Evolutionary conservation across 2,113 vertebrate species (phyloP).

Genomic region (Carassius auratus): DNA sequence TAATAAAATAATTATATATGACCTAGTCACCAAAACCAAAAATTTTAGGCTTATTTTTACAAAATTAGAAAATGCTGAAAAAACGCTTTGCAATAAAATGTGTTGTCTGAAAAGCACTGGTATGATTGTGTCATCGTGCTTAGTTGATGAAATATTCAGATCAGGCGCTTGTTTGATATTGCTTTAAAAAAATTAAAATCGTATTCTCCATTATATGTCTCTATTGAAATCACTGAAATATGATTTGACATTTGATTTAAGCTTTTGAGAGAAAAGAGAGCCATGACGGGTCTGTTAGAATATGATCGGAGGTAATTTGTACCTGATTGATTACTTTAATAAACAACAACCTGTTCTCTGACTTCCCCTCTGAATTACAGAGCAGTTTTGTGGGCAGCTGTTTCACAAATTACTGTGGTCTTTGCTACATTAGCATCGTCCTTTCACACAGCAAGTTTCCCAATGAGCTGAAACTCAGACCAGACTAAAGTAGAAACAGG

Average conservation of each 20-base stretch:
- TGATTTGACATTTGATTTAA: background rate
- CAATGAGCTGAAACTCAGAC: background rate
- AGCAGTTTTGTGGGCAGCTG: background rate
- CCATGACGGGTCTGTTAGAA: background rate
- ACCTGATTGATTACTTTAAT: conserved; percentile 43
- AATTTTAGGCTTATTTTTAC: too few relatives aligned
- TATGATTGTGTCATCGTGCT: too few relatives aligned
- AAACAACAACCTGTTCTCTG: background rate
- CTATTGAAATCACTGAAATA: background rate
- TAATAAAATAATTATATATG: too few relatives aligned
- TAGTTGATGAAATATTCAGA: too few relatives aligned
- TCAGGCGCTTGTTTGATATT: too few relatives aligned
- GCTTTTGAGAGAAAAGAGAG: background rate
- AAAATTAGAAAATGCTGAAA: too few relatives aligned
- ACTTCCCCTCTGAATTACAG: conserved; percentile 38
- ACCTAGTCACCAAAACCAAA: too few relatives aligned
- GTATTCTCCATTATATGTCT: background rate
- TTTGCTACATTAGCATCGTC: conserved; percentile 31
- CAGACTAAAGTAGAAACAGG: conserved; percentile 28
- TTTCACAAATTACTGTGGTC: background rate
- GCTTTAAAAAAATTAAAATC: too few relatives aligned
- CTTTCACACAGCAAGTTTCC: conserved; percentile 53
- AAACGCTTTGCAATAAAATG: too few relatives aligned
- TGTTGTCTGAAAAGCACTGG: too few relatives aligned
- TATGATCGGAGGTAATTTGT: background rate